A percentile compares a stretch with the other conserved stretches of the same genome.
Evolutionary conservation across 2,888 invertebrate genomes (phyloP).

Genomic region (Augiades crinisus): DNA sequence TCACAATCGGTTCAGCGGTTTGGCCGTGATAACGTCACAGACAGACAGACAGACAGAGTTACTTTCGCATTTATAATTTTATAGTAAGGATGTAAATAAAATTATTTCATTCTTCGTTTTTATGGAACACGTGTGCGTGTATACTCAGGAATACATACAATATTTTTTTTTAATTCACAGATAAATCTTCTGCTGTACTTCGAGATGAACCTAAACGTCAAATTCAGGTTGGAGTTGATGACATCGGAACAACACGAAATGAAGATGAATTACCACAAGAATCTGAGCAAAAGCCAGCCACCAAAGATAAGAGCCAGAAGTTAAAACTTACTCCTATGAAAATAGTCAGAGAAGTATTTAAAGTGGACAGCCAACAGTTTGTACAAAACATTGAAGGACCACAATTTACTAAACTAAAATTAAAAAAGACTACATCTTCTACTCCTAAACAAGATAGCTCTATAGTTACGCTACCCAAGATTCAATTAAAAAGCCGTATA

Average conservation of each 20-base stretch:
- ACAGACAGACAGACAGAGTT: no score
- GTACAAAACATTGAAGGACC: conserved; percentile 82
- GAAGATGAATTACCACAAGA: conserved; percentile 21
- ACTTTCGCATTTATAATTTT: no score
- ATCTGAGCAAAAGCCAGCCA: conserved; percentile 8
- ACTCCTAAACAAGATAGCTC: conserved; percentile 72
- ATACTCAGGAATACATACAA: background rate
- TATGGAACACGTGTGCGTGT: background rate
- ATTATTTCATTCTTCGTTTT: no score
- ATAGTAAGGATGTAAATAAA: no score
- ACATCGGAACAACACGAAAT: conserved; percentile 27
- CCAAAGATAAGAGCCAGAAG: conserved; percentile 32
- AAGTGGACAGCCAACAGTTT: conserved; percentile 83
- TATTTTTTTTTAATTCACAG: conserved; percentile 2
- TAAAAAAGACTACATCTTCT: conserved; percentile 80
- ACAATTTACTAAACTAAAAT: conserved; percentile 85
- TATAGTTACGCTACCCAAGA: conserved; percentile 81
- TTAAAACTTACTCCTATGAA: conserved; percentile 74
- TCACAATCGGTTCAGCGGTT: no score
- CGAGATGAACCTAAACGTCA: background rate
- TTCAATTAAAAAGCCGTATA: conserved; percentile 87
- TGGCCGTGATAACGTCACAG: no score
- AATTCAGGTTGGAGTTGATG: no score
- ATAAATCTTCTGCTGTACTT: background rate
- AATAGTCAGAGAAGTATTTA: conserved; percentile 83